Base-by-base conservation (phyloP, 2,888 invertebrate genomes). In the Unio delphinus region DNA sequence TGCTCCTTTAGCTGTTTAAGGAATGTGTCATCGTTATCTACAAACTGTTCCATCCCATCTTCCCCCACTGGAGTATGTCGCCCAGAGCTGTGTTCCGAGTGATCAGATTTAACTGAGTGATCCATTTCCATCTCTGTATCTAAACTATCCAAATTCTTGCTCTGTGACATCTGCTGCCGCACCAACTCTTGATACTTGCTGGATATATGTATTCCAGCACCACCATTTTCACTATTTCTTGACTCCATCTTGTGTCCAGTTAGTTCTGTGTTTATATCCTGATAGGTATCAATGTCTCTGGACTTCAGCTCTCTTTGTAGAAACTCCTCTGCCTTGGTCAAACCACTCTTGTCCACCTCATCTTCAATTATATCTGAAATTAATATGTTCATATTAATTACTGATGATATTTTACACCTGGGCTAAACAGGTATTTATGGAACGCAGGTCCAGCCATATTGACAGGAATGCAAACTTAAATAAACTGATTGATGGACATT, bases 11-110 rank as follows among this genome's bases (percentile, higher is more conserved):
- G 54, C 11, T 67, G 66, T 60, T 69, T 68, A 15, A 69, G 59
- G 18, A 63, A 23, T 20, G 69, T 64, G 54, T 67, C 69, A 62
- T 73, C 76, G 11, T 78, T 75, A 69, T 82, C 81, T 64, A 79
- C 76, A 67, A 76, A 82, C n/a, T 77, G 70, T 56, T 82, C 81
- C 0, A 69, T 69, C 2, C 80, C 81, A 55, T 80, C 81, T 70
- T 83, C 83, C 6, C 85, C 85, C 11, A 85, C 76, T 15, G 85
- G 85, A 26, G 81, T 82, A 45, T 81, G 68, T 6, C 83, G 70
- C 55, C 78, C 73, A 56, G 75, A 73, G 30, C 72, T 70, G 54
- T 71, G 58, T 54, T 78, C 78, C 7, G 74, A 68, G 65, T 65
- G 70, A 15, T 79, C 75, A 4, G 73, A 67, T 58, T 77, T 76